Conservation (phyloP, 2,113 vertebrate genomes). For the Proteles cristata region DNA sequence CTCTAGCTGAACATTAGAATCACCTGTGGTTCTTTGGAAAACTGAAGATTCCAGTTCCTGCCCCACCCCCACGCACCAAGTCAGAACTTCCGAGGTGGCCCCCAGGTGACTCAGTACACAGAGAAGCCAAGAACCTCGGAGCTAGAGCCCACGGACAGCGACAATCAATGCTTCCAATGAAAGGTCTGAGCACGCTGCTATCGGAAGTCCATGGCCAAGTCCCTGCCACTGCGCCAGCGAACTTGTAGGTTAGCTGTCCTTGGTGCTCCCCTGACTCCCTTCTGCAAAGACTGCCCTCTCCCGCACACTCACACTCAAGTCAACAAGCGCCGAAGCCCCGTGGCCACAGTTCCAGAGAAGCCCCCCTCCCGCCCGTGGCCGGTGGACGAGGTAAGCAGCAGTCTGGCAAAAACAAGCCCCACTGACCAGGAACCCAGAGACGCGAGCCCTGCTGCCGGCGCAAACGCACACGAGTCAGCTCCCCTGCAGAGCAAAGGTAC, state of each 20-base stretch:
- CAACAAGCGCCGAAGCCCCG: background rate
- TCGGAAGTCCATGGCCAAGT: background rate
- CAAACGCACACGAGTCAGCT: slow-evolving; percentile 1
- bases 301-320: background rate
- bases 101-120: background rate
- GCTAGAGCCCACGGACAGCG: background rate
- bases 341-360: background rate
- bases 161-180: rapidly evolving
- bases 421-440: slow-evolving; percentile 54
- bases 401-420: slow-evolving; percentile 44
- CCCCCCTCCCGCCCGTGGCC: background rate
- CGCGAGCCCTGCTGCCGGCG: slow-evolving; percentile 59
- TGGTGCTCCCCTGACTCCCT: background rate
- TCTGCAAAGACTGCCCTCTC: background rate
- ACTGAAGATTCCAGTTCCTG: background rate
- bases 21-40: background rate
- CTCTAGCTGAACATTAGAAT: background rate
- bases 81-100: background rate
- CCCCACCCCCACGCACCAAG: background rate
- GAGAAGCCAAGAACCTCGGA: background rate
- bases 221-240: rapidly evolving
- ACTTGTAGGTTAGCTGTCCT: background rate
- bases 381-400: slow-evolving; percentile 28
- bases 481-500: slow-evolving; percentile 48
- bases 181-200: no score